A percentile compares a stretch with the other conserved stretches of the same genome.
phyloP scores from a whole-genome alignment of 1,140 invertebrate genomes.

The Psix sp. region DNA sequence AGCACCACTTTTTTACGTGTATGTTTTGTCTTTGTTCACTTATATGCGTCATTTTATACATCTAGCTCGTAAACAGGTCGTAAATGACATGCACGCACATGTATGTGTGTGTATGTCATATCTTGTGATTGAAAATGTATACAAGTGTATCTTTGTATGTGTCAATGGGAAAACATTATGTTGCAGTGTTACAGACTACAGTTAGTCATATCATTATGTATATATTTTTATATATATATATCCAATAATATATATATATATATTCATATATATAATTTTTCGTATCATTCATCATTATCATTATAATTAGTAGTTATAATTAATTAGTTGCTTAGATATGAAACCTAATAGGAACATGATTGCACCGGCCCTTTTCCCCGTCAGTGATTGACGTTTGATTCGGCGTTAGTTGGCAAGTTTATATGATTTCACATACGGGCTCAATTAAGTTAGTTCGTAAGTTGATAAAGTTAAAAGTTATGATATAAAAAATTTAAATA shows the following conservation, averaged over 20 bases:
- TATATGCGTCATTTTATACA: constrained; percentile 54
- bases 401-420: too few species aligned
- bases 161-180: constrained; percentile 67
- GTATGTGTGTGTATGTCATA: constrained; percentile 60
- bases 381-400: constrained; percentile 36
- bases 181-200: constrained; percentile 72
- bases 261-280: constrained; percentile 69
- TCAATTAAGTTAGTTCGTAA: too few species aligned
- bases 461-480: too few species aligned
- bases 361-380: constrained; percentile 69
- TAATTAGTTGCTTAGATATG: constrained; percentile 77
- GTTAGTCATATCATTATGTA: constrained; percentile 73
- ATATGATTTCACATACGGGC: too few species aligned
- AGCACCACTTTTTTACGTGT: constrained; percentile 53
- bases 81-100: constrained; percentile 61
- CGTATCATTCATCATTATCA: constrained; percentile 76
- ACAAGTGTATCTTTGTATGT: constrained; percentile 63
- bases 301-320: constrained; percentile 77
- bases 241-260: constrained; percentile 73
- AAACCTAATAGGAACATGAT: constrained; percentile 78
- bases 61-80: constrained; percentile 63
- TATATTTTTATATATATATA: constrained; percentile 71
- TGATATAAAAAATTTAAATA: too few species aligned
- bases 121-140: constrained; percentile 63
- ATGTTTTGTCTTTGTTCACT: constrained; percentile 37